Percentiles rank a stretch among this genome's conserved stretches.
phyloP scores from a whole-genome alignment of 37 sponge, comb jelly and placozoan genomes.

The Diacarnus erythraeanus region DNA sequence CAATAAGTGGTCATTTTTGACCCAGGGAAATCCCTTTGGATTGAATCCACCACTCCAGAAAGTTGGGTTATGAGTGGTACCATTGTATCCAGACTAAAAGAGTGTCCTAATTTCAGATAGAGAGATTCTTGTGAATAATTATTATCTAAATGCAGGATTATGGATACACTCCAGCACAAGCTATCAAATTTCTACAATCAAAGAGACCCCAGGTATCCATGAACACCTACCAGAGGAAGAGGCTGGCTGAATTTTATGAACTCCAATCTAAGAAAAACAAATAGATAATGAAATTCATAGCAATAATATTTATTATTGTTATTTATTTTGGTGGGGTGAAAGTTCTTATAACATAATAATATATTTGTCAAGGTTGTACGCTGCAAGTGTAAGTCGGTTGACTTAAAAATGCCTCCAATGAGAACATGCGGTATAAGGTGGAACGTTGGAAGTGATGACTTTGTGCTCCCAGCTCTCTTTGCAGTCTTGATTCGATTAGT shows the following conservation, averaged over 20 bases:
- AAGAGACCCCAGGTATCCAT: constrained; percentile 79
- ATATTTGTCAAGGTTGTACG: too few species aligned
- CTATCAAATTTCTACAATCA: constrained; percentile 40
- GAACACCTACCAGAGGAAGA: constrained; percentile 46
- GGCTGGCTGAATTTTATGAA: constrained; percentile 45
- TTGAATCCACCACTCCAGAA: too few species aligned
- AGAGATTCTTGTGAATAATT: too few species aligned
- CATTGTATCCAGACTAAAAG: too few species aligned
- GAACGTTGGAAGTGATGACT: constrained; percentile 60
- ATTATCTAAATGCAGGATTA: constrained; percentile 36
- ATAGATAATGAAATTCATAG: too few species aligned
- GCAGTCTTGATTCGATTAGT: constrained; percentile 30
- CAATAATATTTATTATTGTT: too few species aligned
- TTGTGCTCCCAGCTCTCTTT: constrained; percentile 39
- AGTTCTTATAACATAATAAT: too few species aligned
- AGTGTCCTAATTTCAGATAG: too few species aligned
- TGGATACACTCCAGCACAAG: constrained; percentile 44
- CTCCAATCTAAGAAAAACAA: constrained; percentile 17
- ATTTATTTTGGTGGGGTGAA: neutral
- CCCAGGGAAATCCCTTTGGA: too few species aligned
- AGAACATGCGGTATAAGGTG: constrained; percentile 4
- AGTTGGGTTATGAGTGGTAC: too few species aligned
- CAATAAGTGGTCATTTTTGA: too few species aligned
- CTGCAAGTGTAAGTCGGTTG: too few species aligned
- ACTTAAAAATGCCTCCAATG: constrained; percentile 7